A percentile compares a stretch with the other conserved stretches of the same genome.
Conservation (phyloP, 1,140 invertebrate genomes). For the Ceratina calcarata region DNA sequence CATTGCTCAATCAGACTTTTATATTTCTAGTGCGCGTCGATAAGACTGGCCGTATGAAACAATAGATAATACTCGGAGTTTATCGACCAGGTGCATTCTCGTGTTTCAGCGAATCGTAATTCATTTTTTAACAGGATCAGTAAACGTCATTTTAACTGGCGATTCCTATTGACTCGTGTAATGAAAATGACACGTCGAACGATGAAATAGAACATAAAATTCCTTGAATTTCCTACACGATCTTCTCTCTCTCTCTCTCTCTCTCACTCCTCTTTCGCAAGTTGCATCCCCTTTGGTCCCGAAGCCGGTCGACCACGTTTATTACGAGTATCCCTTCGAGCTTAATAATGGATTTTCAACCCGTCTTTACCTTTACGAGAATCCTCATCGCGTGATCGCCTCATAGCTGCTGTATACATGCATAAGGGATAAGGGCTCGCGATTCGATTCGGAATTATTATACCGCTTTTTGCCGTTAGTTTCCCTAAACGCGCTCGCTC, state of each 20-base stretch:
- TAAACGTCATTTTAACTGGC: too few species aligned
- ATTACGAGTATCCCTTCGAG: slow-evolving; percentile 62
- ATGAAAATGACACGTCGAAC: too few species aligned
- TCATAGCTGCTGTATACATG: slow-evolving; percentile 73
- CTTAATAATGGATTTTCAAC: slow-evolving; percentile 79
- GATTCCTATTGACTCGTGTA: too few species aligned
- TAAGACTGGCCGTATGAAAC: too few species aligned
- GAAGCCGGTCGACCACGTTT: slow-evolving; percentile 65
- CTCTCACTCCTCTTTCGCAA: neutral
- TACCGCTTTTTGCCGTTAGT: slow-evolving; percentile 73
- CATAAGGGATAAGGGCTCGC: slow-evolving; percentile 70
- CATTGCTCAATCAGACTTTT: too few species aligned
- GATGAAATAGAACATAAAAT: too few species aligned
- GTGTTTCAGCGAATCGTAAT: too few species aligned
- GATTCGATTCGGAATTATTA: slow-evolving; percentile 66
- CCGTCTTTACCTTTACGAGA: slow-evolving; percentile 76
- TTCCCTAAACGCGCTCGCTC: slow-evolving; percentile 73
- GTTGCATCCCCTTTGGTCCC: neutral
- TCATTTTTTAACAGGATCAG: too few species aligned
- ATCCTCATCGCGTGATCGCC: slow-evolving; percentile 67
- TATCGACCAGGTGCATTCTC: too few species aligned
- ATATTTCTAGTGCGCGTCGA: too few species aligned
- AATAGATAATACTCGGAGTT: too few species aligned
- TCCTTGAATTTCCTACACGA: too few species aligned
- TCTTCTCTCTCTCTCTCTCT: neutral